phyloP scores from a whole-genome alignment of 2,888 invertebrate species.

The Meteorus cinctellus region DNA sequence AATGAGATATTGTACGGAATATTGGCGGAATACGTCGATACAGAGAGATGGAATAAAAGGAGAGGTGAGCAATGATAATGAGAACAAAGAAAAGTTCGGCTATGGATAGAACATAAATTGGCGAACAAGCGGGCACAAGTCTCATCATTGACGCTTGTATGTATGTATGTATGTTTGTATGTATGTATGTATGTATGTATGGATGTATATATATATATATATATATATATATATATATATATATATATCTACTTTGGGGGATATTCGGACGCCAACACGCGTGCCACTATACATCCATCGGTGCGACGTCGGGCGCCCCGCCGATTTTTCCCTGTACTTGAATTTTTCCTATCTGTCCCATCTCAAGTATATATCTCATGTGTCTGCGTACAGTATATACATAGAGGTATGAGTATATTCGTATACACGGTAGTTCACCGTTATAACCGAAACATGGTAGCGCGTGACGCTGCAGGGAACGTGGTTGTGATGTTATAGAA shows the following conservation, averaged over 20 bases:
- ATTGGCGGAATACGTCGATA: neutral
- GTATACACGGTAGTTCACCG: neutral
- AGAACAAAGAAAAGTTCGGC: neutral
- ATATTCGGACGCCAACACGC: neutral
- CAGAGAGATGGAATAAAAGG: neutral
- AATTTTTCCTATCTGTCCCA: conserved; percentile 18
- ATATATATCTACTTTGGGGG: neutral
- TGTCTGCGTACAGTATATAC: neutral
- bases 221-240: neutral
- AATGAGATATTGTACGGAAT: neutral
- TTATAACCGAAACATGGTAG: conserved; percentile 8
- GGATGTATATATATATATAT: too few species aligned
- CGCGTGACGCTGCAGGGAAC: neutral
- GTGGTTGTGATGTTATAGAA: neutral
- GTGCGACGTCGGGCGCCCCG: conserved; percentile 34
- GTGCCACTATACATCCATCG: conserved; percentile 13
- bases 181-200: too few species aligned
- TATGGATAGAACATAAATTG: conserved; percentile 15
- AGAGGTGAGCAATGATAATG: neutral
- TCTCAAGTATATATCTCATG: neutral
- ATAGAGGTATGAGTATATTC: neutral
- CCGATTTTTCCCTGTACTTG: conserved; percentile 35
- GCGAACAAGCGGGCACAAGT: neutral
- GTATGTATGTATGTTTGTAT: neutral
- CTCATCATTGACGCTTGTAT: conserved; percentile 18